Percentiles rank a stretch among this genome's conserved stretches.
Conservation (phyloP, 2,888 invertebrate species). For the Portevinia maculata region DNA sequence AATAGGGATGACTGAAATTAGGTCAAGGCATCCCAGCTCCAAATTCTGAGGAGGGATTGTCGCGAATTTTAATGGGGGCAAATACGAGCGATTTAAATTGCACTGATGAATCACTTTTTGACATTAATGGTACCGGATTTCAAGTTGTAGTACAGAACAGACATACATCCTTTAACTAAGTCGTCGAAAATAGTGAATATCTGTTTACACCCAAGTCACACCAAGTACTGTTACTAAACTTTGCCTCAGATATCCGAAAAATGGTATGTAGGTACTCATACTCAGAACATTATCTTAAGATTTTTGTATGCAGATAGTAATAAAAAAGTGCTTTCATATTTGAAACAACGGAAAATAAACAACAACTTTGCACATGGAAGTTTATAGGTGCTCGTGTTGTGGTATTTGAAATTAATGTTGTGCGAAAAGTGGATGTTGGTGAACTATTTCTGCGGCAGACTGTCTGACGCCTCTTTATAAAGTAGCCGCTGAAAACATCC, state of each 20-base stretch:
- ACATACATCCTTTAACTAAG: too few relatives aligned
- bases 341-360: not conserved
- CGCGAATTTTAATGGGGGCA: not conserved
- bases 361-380: constrained; percentile 1
- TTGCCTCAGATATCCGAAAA: not conserved
- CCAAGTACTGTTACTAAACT: not conserved
- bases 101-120: too few relatives aligned
- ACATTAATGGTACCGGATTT: too few relatives aligned
- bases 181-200: too few relatives aligned
- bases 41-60: too few relatives aligned
- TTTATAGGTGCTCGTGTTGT: constrained; percentile 1
- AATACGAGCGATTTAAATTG: not conserved
- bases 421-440: not conserved
- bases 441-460: not conserved
- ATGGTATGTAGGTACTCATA: not conserved
- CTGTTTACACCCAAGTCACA: too few relatives aligned
- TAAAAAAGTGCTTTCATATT: constrained; percentile 1
- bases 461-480: not conserved
- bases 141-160: not conserved
- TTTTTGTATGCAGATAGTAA: too few relatives aligned
- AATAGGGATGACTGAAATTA: constrained; percentile 29
- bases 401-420: not conserved
- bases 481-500: too few relatives aligned
- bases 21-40: constrained; percentile 59
- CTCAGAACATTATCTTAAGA: not conserved